Conservation (phyloP, 2,797 vertebrate species). For the Sebastes oblongus region DNA sequence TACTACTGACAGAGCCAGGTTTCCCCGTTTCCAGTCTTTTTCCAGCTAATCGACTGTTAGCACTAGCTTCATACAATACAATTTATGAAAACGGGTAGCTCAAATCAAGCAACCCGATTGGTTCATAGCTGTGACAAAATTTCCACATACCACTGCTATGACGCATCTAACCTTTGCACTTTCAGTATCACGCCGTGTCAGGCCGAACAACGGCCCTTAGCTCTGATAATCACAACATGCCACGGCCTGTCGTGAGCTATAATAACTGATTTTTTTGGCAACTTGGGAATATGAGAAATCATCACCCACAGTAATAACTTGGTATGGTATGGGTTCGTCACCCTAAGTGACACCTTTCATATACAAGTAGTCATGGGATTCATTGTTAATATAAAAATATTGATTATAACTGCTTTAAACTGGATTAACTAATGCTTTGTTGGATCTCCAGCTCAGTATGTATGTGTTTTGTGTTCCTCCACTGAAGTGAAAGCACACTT, state of each 20-base stretch:
- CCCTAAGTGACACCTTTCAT: not conserved
- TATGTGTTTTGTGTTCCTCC: not conserved
- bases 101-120: no score
- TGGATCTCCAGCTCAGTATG: not conserved
- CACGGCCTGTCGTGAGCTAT: no score
- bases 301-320: not conserved
- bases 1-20: not conserved
- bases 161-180: no score
- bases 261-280: no score
- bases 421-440: slow-evolving; percentile 1
- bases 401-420: not conserved
- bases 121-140: no score
- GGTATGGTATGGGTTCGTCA: not conserved
- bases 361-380: not conserved
- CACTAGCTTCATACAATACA: not conserved
- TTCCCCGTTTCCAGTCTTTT: not conserved
- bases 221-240: no score
- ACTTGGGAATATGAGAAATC: not conserved
- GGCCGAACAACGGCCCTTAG: no score
- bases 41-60: not conserved
- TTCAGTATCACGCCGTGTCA: no score
- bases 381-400: not conserved
- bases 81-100: no score
- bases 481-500: not conserved
- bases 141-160: no score